Percentiles rank a stretch among this genome's conserved stretches.
These are phyloP conservation scores for Philonicus albiceps DNA, from an alignment of 2,888 invertebrate species.

Conservation along the genomic window DNA sequence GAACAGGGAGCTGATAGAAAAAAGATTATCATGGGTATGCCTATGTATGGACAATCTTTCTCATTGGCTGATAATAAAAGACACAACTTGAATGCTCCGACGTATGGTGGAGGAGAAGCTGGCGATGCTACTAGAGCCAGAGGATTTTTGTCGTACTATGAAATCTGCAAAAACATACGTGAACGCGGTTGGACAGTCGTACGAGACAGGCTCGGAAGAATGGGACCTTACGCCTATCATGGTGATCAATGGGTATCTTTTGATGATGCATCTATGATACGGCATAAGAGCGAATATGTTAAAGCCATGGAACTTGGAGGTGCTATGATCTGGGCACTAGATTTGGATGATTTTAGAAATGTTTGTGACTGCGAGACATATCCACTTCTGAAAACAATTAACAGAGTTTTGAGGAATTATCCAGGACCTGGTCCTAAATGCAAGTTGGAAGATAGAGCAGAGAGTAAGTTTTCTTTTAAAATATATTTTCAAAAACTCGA, in stretches of 20 bases:
- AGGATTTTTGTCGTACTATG: constrained; percentile 89
- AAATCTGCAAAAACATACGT: constrained; percentile 83
- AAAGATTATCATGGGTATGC: constrained; percentile 86
- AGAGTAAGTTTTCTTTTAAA: constrained; percentile 54
- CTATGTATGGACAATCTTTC: constrained; percentile 90
- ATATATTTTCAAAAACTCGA: constrained; percentile 49
- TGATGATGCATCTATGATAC: constrained; percentile 85
- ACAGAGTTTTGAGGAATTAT: constrained; percentile 77
- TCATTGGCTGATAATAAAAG: constrained; percentile 73
- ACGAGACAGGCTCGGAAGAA: constrained; percentile 79
- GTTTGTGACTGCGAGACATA: constrained; percentile 82
- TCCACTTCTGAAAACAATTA: constrained; percentile 81
- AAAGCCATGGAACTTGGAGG: constrained; percentile 82
- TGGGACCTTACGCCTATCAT: constrained; percentile 86
- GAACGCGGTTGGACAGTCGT: constrained; percentile 80
- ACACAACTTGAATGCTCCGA: constrained; percentile 76
- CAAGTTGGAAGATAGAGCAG: constrained; percentile 63
- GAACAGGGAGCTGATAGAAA: constrained; percentile 78
- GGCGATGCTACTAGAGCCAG: constrained; percentile 87
- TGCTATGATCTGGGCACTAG: constrained; percentile 89
- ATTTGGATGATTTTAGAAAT: constrained; percentile 86
- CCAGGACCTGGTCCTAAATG: constrained; percentile 72
- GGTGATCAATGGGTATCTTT: constrained; percentile 94
- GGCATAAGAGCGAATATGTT: constrained; percentile 83
- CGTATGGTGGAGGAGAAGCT: constrained; percentile 88